These are phyloP conservation scores for Echinarachnius parma DNA, from an alignment of 53 echinoderm and acorn worm genomes.

Conservation along the genomic window DNA sequence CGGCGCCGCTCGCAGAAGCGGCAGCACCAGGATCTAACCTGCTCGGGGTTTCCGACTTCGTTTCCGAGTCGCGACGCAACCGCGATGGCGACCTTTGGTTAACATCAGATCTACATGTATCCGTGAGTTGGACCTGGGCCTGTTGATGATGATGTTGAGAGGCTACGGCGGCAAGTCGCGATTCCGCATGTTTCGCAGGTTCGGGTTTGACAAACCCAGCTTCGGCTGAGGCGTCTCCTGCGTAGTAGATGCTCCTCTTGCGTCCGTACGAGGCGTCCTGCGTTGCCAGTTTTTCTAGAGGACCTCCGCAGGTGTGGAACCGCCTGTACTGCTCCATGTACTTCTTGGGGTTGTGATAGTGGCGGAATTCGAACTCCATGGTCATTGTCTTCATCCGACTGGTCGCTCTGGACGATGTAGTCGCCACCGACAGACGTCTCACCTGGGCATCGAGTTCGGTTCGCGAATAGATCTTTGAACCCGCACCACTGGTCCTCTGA, in stretches of 20 bases:
- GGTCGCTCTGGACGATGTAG: background rate
- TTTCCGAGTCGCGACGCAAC: constrained; percentile 14
- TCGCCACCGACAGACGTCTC: constrained; percentile 19
- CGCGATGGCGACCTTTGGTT: constrained; percentile 12
- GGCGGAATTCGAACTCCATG: constrained; percentile 75
- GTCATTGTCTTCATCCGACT: constrained; percentile 28
- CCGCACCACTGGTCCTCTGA: background rate
- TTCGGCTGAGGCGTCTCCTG: constrained; percentile 55
- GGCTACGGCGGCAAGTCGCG: constrained; percentile 18
- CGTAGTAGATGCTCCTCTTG: constrained; percentile 65
- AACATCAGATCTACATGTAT: background rate
- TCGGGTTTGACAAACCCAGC: constrained; percentile 40
- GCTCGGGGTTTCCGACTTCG: constrained; percentile 1
- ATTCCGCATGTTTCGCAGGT: constrained; percentile 11
- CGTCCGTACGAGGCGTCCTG: constrained; percentile 51
- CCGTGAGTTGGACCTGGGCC: background rate
- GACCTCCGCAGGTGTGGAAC: constrained; percentile 87
- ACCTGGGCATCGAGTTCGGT: constrained; percentile 27
- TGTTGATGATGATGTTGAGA: too few relatives aligned
- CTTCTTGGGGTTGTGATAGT: constrained; percentile 79
- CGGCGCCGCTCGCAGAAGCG: background rate
- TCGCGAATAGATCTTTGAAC: constrained; percentile 5
- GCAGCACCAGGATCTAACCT: background rate
- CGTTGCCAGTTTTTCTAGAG: constrained; percentile 70
- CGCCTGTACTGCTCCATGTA: constrained; percentile 96